phyloP scores from a whole-genome alignment of 1,140 invertebrate genomes.

The Neotoxoptera formosana region DNA sequence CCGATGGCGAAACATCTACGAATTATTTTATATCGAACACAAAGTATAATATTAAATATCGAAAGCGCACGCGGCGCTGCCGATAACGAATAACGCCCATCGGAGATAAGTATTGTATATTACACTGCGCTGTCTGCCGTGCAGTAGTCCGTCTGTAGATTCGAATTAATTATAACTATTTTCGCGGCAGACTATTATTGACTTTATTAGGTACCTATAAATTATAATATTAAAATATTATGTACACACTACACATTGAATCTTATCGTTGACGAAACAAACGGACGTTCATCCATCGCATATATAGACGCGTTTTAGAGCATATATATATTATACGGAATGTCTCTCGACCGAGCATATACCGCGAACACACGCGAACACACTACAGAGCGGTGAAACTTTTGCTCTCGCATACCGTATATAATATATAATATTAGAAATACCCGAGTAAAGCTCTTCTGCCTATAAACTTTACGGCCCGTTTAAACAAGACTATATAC shows the following conservation, averaged over 20 bases:
- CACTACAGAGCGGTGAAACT: not conserved
- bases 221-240: too few relatives aligned
- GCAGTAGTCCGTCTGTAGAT: not conserved
- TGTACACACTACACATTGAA: not conserved
- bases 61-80: not conserved
- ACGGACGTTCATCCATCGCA: not conserved
- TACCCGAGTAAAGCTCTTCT: not conserved
- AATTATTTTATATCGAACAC: not conserved
- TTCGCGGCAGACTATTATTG: not conserved
- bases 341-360: not conserved
- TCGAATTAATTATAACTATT: conserved; percentile 6
- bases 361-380: too few relatives aligned
- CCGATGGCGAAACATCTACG: not conserved
- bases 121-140: not conserved
- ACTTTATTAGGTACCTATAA: not conserved
- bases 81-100: not conserved
- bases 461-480: not conserved
- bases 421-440: not conserved
- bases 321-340: not conserved
- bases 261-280: not conserved
- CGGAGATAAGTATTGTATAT: not conserved
- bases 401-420: not conserved
- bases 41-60: not conserved
- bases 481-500: not conserved
- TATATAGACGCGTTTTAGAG: not conserved